Evolutionary conservation across 2,797 vertebrate species (phyloP).

Genomic region (Tenualosa ilisha): DNA sequence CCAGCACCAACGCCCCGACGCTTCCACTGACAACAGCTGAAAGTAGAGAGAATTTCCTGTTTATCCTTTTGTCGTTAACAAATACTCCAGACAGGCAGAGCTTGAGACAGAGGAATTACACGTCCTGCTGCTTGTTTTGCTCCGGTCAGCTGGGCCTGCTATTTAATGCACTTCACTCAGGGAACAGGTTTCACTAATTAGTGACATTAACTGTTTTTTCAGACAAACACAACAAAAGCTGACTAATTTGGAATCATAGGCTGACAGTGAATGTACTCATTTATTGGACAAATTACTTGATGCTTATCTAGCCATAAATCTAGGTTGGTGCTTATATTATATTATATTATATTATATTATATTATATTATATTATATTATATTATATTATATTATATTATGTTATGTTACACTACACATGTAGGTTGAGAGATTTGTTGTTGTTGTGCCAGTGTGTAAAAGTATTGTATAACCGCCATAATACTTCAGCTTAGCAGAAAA

Average conservation of each 20-base stretch:
- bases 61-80: background rate
- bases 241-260: background rate
- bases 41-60: background rate
- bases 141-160: background rate
- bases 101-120: background rate
- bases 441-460: background rate
- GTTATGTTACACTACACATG: too few species aligned
- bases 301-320: too few species aligned
- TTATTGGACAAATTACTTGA: too few species aligned
- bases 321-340: too few species aligned
- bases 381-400: too few species aligned
- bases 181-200: background rate
- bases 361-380: too few species aligned
- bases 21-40: constrained; percentile 10
- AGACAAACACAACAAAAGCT: background rate
- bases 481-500: background rate
- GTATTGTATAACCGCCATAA: background rate
- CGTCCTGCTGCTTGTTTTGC: background rate
- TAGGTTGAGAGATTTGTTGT: background rate
- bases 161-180: background rate
- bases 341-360: too few species aligned
- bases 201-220: background rate
- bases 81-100: background rate
- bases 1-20: background rate
- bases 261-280: background rate